Evolutionary conservation across 2,888 invertebrate genomes (phyloP), one percentile per base, ranked within the genome.

Genomic region (Machimus rusticus): DNA sequence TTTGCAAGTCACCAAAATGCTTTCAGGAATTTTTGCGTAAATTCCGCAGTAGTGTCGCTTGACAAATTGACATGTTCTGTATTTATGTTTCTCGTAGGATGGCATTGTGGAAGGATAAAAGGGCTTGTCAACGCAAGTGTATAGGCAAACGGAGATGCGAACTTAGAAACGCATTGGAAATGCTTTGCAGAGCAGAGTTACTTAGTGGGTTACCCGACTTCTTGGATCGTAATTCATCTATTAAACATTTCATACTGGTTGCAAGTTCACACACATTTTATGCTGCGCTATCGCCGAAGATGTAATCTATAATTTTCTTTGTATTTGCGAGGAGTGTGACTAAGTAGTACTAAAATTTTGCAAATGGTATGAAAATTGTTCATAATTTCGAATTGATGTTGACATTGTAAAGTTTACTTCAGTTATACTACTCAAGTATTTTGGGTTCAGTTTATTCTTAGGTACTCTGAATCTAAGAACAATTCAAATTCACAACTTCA

Each of bases 21-120:
- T 43, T 37, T 31, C 85, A 85, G 39, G 85, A 74, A 85, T 85
- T 85, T 85, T 85, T 85, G 85, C 85, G 85, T 85, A 85, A 74
- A 85, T 85, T 85, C 85, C 74, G 28, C 74, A 74, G 85, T 85
- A 85, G 85, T 85, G 85, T 85, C 74, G 85, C 46, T 85, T 74
- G 74, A 85, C 85, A 85, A 85, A 85, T 85, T 85, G 85, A 85
- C 85, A 85, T 74, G 85, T 85, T 85, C 43, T 74, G 85, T 74
- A 85, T 85, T 85, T 85, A 85, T 85, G 74, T 85, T 85, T 66
- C 85, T 46, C 46, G n/a, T 43, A 43, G 74, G 46, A 66, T 19
- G n/a, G 82, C 19, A 82, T 82, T 82, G 74, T 46, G 39, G 31
- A 31, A 74, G 74, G 74, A 46, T 39, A 39, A 74, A 74, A 74